These are phyloP conservation scores for Rhinichthys klamathensis DNA, from an alignment of 2,113 vertebrate species.

Conservation along the genomic window DNA sequence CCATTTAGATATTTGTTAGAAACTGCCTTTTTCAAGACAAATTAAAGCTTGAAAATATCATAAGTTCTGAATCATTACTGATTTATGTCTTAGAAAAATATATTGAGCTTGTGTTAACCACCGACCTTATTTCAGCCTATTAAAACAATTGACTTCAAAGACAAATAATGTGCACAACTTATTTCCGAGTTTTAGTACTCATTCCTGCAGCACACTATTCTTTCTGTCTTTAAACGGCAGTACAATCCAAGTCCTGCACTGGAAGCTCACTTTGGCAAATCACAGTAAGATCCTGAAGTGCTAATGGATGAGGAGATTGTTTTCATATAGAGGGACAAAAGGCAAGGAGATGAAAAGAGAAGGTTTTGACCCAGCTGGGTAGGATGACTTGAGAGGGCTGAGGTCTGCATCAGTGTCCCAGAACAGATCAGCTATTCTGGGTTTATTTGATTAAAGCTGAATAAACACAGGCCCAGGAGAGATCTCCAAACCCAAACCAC, in stretches of 20 bases:
- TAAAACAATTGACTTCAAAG: background rate
- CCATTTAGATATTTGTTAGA: background rate
- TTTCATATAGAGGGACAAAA: constrained; percentile 15
- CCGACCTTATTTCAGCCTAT: background rate
- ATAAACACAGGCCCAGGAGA: constrained; percentile 49
- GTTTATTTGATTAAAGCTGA: constrained; percentile 53
- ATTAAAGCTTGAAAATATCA: no score
- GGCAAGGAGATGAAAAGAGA: constrained; percentile 8
- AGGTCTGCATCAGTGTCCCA: constrained; percentile 28
- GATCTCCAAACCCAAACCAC: constrained; percentile 49
- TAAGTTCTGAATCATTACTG: no score
- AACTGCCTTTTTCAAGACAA: no score
- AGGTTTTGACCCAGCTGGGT: constrained; percentile 16
- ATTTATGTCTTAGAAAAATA: background rate
- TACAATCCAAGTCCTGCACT: background rate
- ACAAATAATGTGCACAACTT: no score
- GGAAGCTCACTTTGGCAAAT: constrained; percentile 12
- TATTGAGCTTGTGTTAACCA: background rate
- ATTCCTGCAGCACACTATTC: no score
- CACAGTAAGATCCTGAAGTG: background rate
- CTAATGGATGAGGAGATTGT: background rate
- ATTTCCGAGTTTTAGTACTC: no score
- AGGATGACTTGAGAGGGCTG: background rate
- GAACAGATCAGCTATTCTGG: constrained; percentile 12
- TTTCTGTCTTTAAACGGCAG: background rate